Evolutionary conservation across 2,888 invertebrate species (phyloP).

Genomic region (Ganaspis brasiliensis): DNA sequence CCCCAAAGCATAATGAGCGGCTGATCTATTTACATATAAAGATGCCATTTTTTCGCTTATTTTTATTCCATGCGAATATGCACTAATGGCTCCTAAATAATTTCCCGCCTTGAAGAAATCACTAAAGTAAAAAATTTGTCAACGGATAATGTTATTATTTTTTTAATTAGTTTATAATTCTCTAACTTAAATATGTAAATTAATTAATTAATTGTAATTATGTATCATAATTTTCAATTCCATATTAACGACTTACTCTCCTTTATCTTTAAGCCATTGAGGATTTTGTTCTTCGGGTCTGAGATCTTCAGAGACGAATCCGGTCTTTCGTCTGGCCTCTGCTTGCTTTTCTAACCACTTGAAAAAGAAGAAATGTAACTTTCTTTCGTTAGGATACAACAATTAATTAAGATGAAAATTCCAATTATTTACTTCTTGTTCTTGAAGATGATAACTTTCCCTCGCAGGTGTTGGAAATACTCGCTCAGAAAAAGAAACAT

Average conservation of each 20-base stretch:
- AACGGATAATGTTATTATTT: no score
- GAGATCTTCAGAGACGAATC: slow-evolving; percentile 88
- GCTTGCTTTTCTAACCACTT: slow-evolving; percentile 90
- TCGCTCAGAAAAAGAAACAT: slow-evolving; percentile 88
- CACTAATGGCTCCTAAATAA: slow-evolving; percentile 90
- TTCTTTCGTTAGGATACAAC: no score
- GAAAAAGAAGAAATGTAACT: no score
- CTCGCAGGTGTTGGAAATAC: slow-evolving; percentile 91
- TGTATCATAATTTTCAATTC: no score
- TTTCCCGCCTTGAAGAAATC: slow-evolving; percentile 89
- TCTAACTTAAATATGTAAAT: neutral
- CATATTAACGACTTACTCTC: slow-evolving; percentile 83
- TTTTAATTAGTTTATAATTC: slow-evolving; percentile 30
- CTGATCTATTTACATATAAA: slow-evolving; percentile 89
- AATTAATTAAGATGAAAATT: no score
- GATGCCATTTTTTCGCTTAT: slow-evolving; percentile 87
- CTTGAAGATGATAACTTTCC: slow-evolving; percentile 87
- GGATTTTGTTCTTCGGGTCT: slow-evolving; percentile 92
- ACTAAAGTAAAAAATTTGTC: slow-evolving; percentile 76
- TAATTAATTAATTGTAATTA: slow-evolving; percentile 2
- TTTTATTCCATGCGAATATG: slow-evolving; percentile 90
- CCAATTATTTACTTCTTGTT: slow-evolving; percentile 83
- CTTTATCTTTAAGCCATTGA: slow-evolving; percentile 90
- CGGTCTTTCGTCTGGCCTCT: slow-evolving; percentile 85
- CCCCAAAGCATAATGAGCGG: slow-evolving; percentile 89